Evolutionary conservation across 2,797 vertebrate genomes (phyloP), one percentile per base, ranked within the genome.

Genomic region (Hydrolagus colliei): DNA sequence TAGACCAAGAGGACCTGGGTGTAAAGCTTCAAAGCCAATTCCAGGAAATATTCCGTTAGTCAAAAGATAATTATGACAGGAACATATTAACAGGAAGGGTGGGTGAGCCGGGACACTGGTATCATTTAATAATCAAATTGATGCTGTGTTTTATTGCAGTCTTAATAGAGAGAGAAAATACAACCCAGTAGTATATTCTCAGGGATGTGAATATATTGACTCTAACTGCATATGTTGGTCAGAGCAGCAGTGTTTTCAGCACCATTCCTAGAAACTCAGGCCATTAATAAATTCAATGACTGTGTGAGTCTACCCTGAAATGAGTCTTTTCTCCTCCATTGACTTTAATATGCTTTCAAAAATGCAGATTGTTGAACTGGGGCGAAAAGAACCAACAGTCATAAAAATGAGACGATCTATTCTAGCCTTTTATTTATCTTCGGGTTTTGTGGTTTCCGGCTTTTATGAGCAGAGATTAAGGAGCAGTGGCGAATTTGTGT

Each of bases 341-440:
- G 65, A 41, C 65, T 84, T 84, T 84, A 84, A 27, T 20, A 84
- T 20, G 32, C 32, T 18, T 3, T 84, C 71, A 71, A 68, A 84
- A 27, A 68, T 41, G 16, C 9, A 41, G 27, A 35, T 2, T 10
- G 32, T 1, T 71, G 79, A 67, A 18, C 41, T 27, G 27, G 65
- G 65, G 4, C 27, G 20, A 9, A 82, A 35, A 18, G 32, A 82
- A 71, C 13, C 18, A 52, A 80, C 65, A 71, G 18, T 6, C 32
- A 41, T 71, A 84, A 84, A 84, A 11, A 63, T 63, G 16, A 68
- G 32, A 84, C 41, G 35, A 67, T 20, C 18, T 52, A 6, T 52
- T 52, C 41, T 16, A 20, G 13, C 65, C 71, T 84, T 71, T 35
- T 20, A 84, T 71, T 5, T 68, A 35, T n/a, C 65, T 68, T 71